Conservation (phyloP, 1,140 invertebrate genomes). For the Diploscapter pachys region DNA sequence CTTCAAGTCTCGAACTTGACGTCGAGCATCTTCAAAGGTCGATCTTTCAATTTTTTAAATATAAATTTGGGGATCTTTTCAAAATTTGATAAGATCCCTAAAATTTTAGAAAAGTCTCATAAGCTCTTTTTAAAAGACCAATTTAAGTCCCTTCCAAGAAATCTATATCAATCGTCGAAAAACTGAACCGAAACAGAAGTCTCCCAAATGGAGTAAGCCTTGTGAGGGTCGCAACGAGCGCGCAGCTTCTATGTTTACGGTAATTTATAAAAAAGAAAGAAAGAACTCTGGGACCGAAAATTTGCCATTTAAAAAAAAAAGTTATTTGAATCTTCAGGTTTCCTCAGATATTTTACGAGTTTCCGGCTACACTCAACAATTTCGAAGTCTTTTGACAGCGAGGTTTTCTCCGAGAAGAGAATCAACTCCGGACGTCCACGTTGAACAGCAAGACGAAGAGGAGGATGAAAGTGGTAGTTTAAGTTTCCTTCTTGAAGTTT, state of each 20-base stretch:
- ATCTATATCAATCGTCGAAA: slow-evolving; percentile 5
- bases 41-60: not conserved
- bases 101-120: not conserved
- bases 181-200: slow-evolving; percentile 12
- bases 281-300: not conserved
- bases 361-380: slow-evolving; percentile 33
- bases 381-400: slow-evolving; percentile 32
- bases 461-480: not conserved
- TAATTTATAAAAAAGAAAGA: slow-evolving; percentile 4
- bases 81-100: not conserved
- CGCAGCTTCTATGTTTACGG: slow-evolving; percentile 24
- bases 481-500: no score
- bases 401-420: slow-evolving; percentile 11
- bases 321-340: slow-evolving; percentile 24
- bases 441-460: not conserved
- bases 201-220: not conserved
- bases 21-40: not conserved
- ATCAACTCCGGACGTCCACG: slow-evolving; percentile 5
- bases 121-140: no score
- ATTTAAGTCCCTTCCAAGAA: no score
- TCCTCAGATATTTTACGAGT: slow-evolving; percentile 33
- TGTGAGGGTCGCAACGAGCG: slow-evolving; percentile 3
- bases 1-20: not conserved
- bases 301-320: not conserved
- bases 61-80: not conserved